These are phyloP conservation scores for Orycteropus afer DNA, from an alignment of 2,113 vertebrate genomes.

Conservation along the genomic window DNA sequence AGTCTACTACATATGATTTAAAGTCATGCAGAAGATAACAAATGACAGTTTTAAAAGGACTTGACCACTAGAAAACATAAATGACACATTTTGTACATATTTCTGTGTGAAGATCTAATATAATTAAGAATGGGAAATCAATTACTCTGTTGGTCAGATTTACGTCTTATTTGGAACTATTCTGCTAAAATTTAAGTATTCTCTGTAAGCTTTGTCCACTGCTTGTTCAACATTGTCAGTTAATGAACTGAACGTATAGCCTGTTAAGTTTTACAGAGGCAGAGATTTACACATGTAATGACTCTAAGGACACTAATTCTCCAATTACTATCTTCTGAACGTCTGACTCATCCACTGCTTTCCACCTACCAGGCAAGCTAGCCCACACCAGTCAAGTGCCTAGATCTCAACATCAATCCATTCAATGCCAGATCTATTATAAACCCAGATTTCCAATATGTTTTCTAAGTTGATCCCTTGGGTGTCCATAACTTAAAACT, in stretches of 20 bases:
- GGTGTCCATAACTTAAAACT: not conserved
- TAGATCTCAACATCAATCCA: not conserved
- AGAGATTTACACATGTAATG: not conserved
- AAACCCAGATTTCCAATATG: not conserved
- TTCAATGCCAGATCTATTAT: not conserved
- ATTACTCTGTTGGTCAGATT: not conserved
- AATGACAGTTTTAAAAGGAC: not conserved
- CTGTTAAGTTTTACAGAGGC: not conserved
- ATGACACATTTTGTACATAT: not conserved
- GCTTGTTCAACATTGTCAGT: not conserved
- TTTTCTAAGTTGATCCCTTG: not conserved
- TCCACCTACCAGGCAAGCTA: not conserved
- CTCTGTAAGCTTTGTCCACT: not conserved
- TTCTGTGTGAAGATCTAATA: not conserved
- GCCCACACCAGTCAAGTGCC: not conserved
- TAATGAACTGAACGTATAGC: not conserved
- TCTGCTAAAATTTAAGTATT: not conserved
- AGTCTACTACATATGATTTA: not conserved
- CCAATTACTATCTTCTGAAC: not conserved
- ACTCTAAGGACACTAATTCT: not conserved
- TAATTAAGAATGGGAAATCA: not conserved
- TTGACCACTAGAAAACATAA: not conserved
- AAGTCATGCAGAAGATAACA: not conserved
- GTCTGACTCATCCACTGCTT: not conserved
- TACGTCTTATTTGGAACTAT: not conserved